Conservation (phyloP, 2,113 vertebrate species). For the Uropsilus gracilis region DNA sequence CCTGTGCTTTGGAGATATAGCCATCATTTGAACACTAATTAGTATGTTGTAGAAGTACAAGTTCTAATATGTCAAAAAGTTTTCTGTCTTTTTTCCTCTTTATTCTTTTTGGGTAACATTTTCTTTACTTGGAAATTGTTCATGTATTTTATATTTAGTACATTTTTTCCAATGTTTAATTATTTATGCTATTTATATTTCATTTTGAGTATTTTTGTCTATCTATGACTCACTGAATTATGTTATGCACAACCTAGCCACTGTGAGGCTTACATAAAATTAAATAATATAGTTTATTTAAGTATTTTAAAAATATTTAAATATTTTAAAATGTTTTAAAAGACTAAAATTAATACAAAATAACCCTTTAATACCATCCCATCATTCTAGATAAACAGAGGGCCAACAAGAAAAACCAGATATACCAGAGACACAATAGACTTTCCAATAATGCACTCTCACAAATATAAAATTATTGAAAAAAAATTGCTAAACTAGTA, state of each 20-base stretch:
- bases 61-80: background rate
- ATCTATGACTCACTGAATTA: background rate
- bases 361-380: background rate
- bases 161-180: background rate
- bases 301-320: too few relatives aligned
- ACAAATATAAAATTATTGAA: background rate
- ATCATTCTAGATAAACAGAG: background rate
- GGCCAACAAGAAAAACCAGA: background rate
- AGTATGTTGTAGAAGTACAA: background rate
- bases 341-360: background rate
- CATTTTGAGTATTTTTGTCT: background rate
- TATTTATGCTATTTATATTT: background rate
- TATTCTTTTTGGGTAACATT: conserved; percentile 4
- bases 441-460: background rate
- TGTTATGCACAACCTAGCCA: background rate
- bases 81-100: background rate
- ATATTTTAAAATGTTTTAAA: background rate
- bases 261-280: too few relatives aligned
- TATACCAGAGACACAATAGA: background rate
- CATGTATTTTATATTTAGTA: background rate
- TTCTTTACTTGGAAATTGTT: background rate
- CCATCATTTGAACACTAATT: background rate
- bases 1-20: background rate
- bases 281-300: too few relatives aligned
- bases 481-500: too few relatives aligned